phyloP scores from a whole-genome alignment of 2,797 vertebrate genomes.

The Novumbra hubbsi region DNA sequence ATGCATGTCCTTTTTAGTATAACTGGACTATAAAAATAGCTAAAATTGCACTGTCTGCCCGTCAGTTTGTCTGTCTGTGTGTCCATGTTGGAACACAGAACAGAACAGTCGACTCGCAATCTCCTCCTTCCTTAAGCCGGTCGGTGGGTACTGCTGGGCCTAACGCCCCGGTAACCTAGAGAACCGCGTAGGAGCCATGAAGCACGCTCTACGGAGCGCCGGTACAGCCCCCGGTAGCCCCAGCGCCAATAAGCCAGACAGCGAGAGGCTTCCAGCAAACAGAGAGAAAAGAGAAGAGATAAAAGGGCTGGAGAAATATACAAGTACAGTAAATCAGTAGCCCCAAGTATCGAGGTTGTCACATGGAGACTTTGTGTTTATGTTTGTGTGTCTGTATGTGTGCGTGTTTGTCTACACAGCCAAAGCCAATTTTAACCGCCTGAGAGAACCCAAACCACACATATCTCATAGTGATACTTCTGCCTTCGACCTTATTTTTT shows the following conservation, averaged over 20 bases:
- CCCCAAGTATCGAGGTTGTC: conserved; percentile 73
- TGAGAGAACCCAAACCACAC: neutral
- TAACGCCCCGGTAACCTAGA: conserved; percentile 85
- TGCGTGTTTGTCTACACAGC: neutral
- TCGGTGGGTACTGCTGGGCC: conserved; percentile 54
- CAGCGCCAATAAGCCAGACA: conserved; percentile 72
- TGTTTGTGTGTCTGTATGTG: neutral
- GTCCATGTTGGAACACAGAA: conserved; percentile 1
- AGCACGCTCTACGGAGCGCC: conserved; percentile 80
- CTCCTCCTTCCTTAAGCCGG: conserved; percentile 38
- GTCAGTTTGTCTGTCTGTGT: conserved; percentile 13
- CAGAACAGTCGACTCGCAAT: conserved; percentile 4
- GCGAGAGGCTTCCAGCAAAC: conserved; percentile 80
- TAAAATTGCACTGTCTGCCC: neutral
- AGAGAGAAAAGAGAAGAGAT: conserved; percentile 70
- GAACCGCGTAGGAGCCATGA: conserved; percentile 82
- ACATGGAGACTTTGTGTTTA: conserved; percentile 60
- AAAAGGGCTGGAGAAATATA: conserved; percentile 67
- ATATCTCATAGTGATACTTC: neutral
- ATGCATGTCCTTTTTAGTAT: neutral
- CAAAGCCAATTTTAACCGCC: conserved; percentile 4
- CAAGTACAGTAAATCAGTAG: conserved; percentile 88
- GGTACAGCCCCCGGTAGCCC: conserved; percentile 76
- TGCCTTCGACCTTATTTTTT: neutral
- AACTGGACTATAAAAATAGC: neutral